Base-by-base conservation (phyloP, 2,797 vertebrate genomes). In the Somateria mollissima region DNA sequence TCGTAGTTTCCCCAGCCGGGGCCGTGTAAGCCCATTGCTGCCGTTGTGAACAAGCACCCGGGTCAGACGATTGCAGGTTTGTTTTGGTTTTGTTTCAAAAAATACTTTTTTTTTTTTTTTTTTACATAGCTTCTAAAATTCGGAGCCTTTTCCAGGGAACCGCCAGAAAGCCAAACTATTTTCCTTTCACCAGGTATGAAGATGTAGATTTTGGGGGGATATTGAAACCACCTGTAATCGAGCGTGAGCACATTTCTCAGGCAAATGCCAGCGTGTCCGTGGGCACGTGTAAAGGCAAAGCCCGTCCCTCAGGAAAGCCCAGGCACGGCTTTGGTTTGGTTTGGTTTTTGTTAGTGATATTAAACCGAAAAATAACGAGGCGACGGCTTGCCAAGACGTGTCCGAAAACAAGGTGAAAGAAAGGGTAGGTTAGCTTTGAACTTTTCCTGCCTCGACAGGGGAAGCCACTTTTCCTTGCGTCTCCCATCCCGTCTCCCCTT, bases 41-140 rank as follows among this genome's bases (percentile, higher is more conserved):
- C 25, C 10, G 2, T 89, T 89, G 73, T 43, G 28, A 94, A 39
- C 61, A 69, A 69, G 3, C 28, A 91, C 36, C 11, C 5, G 4
- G 7, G 14, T 49, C 14, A 11, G 53, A 66, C 6, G 13, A 60
- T n/a, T 36, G 20, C 49, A 84, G 43, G 9, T 80, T 80, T 81
- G 51, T 28, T 82, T 80, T 41, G 61, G 24, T 79, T 95, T 93
- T 89, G 34, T 86, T 87, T 87, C 16, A 18, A 84, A 47, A 27
- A 17, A 7, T 28, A 25, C 13, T 41, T 72, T 43, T 76, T 62
- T 37, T 22, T 37, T 37, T 18, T 41, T 41, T 75, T 47, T 75
- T 37, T 22, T 37, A 58, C 60, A 87, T 24, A 36, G 1, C 41
- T 79, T 79, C 83, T 51, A 61, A 74, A 45, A 92, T 74, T 75